Percentiles rank a stretch among this genome's conserved stretches.
Conservation (phyloP, 2,797 vertebrate genomes). For the Adelosebastes latens region DNA sequence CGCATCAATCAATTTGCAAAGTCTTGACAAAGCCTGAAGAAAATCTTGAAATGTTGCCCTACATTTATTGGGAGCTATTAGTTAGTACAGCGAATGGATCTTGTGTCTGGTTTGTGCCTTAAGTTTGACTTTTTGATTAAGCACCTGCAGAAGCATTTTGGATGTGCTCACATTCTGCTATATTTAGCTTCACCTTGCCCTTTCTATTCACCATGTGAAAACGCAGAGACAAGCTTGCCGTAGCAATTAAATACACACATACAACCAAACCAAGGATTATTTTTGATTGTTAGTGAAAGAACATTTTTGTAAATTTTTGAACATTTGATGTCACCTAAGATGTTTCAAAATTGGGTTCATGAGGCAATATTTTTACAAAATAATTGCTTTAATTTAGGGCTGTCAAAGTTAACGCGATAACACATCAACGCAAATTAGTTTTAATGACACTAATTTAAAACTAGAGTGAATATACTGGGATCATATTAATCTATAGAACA, state of each 20-base stretch:
- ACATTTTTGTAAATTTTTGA: background rate
- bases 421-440: too few species aligned
- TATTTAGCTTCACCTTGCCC: background rate
- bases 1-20: background rate
- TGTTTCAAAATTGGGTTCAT: background rate
- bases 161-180: background rate
- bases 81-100: background rate
- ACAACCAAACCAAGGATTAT: background rate
- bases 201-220: background rate
- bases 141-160: background rate
- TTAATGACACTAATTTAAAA: too few species aligned
- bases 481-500: too few species aligned
- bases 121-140: background rate
- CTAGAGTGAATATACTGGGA: too few species aligned
- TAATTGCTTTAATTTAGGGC: background rate
- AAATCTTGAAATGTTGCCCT: background rate
- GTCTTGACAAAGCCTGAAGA: background rate
- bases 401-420: too few species aligned
- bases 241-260: background rate
- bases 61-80: background rate
- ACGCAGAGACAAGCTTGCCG: background rate
- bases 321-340: background rate
- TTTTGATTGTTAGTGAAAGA: background rate
- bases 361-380: background rate
- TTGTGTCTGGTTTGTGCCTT: background rate